Evolutionary conservation across 2,113 vertebrate species (phyloP).

Genomic region (Oreochromis aureus): DNA sequence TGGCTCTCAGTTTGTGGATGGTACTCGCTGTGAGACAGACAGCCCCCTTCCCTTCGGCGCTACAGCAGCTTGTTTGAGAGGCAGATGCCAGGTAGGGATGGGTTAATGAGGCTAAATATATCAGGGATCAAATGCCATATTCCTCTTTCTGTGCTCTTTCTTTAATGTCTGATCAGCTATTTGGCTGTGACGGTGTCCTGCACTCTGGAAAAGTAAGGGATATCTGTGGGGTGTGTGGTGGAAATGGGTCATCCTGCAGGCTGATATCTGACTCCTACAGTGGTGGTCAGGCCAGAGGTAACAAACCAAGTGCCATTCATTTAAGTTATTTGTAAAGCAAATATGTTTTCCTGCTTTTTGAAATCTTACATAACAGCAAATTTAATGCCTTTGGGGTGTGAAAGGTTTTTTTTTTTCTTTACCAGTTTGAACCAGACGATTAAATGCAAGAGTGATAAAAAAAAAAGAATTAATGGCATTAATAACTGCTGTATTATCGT

Average conservation of each 20-base stretch:
- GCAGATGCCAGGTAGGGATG: constrained; percentile 80
- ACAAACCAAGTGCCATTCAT: neutral
- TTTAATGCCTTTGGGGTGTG: neutral
- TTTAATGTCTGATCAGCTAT: constrained; percentile 68
- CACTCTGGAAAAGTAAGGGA: constrained; percentile 77
- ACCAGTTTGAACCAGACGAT: neutral
- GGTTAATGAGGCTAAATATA: neutral
- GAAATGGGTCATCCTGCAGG: constrained; percentile 80
- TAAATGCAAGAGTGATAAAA: neutral
- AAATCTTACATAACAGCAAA: neutral
- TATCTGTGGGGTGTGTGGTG: constrained; percentile 83
- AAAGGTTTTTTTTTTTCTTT: neutral
- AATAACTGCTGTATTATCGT: neutral
- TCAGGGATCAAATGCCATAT: neutral
- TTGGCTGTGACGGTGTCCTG: constrained; percentile 88
- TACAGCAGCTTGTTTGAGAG: constrained; percentile 76
- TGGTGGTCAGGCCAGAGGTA: constrained; percentile 81
- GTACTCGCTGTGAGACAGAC: constrained; percentile 83
- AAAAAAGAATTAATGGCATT: neutral
- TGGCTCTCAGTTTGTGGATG: constrained; percentile 81
- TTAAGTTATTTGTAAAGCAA: neutral
- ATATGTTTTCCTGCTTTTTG: neutral
- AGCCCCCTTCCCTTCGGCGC: constrained; percentile 14
- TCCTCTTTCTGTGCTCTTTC: neutral
- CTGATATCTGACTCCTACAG: constrained; percentile 72